Percentiles rank a stretch among this genome's conserved stretches.
phyloP scores from a whole-genome alignment of 2,888 invertebrate species.

The Andrena bicolor region DNA sequence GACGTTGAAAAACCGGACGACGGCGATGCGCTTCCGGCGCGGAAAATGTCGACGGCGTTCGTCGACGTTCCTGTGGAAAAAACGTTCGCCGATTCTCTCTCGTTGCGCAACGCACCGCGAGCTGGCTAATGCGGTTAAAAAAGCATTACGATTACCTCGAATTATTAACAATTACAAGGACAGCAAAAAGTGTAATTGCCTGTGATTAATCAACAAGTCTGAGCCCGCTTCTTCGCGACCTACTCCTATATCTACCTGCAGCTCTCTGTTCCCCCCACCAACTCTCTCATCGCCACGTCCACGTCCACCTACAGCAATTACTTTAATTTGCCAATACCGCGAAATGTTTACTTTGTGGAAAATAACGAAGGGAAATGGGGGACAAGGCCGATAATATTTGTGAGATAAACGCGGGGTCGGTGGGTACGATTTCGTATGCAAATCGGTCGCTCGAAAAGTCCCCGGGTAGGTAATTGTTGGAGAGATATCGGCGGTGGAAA shows the following conservation, averaged over 20 bases:
- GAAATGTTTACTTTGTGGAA: conserved; percentile 39
- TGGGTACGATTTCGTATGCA: not conserved
- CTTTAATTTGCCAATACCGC: conserved; percentile 40
- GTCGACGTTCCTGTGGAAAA: conserved; percentile 18
- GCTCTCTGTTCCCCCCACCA: not conserved
- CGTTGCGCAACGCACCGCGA: conserved; percentile 75
- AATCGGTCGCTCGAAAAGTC: not conserved
- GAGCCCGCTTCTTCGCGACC: conserved; percentile 59
- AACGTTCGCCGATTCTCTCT: conserved; percentile 68
- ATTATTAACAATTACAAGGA: conserved; percentile 83
- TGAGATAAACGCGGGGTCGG: not conserved
- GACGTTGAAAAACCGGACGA: conserved; percentile 49
- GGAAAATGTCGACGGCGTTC: conserved; percentile 40
- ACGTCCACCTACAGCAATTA: conserved; percentile 32
- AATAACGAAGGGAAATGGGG: conserved; percentile 16
- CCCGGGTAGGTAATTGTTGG: not conserved
- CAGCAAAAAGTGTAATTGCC: conserved; percentile 82
- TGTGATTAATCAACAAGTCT: conserved; percentile 80
- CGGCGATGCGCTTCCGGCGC: conserved; percentile 61
- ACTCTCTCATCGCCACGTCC: not conserved
- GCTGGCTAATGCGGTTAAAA: conserved; percentile 81
- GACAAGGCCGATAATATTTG: conserved; percentile 18
- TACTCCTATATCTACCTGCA: not conserved
- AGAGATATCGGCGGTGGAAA: not conserved
- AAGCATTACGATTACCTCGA: conserved; percentile 82